Evolutionary conservation across 2,797 vertebrate species (phyloP).

Genomic region (Rhynchotus rufescens): DNA sequence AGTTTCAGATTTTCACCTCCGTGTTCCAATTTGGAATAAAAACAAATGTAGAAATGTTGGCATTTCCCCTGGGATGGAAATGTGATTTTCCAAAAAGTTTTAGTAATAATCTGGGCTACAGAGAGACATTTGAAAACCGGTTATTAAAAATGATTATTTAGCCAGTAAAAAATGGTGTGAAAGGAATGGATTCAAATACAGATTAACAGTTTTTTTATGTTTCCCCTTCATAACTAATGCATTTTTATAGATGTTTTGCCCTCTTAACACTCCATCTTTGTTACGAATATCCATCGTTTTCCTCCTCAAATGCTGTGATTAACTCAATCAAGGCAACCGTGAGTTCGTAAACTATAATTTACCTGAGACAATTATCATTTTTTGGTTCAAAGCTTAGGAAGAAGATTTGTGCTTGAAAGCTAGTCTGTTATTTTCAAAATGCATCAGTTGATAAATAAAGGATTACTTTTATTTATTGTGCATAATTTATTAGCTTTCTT

Average conservation of each 20-base stretch:
- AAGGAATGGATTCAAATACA: not conserved
- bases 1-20: constrained; percentile 1
- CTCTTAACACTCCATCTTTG: not conserved
- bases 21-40: not conserved
- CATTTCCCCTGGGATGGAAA: constrained; percentile 31
- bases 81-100: not conserved
- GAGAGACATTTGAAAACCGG: not conserved
- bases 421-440: not conserved
- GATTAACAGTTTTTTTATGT: constrained; percentile 21
- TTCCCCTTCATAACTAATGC: not conserved
- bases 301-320: not conserved
- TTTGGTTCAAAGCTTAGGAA: not conserved
- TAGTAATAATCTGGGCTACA: not conserved
- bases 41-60: not conserved
- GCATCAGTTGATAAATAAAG: not conserved
- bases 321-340: not conserved
- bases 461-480: not conserved
- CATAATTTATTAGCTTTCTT: not conserved
- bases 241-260: not conserved
- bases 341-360: not conserved
- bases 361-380: not conserved
- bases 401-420: not conserved
- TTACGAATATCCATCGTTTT: not conserved
- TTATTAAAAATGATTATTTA: not conserved
- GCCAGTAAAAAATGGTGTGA: constrained; percentile 11